phyloP scores from a whole-genome alignment of 2,888 invertebrate genomes.

The Hipparchia semele region DNA sequence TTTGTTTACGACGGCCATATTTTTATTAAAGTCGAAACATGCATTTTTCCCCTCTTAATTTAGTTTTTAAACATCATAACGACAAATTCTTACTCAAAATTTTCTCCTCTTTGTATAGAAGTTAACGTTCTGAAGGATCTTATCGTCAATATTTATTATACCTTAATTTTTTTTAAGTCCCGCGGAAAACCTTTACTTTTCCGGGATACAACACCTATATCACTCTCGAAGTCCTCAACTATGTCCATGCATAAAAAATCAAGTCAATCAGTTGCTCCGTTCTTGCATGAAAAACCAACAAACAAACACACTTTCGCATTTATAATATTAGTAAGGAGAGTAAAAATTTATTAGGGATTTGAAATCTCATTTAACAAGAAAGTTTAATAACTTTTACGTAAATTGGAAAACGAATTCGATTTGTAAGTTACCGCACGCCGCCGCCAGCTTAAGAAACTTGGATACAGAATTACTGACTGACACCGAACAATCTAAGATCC shows the following conservation, averaged over 20 bases:
- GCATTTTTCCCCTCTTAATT: background rate
- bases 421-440: slow-evolving; percentile 33
- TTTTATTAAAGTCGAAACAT: slow-evolving; percentile 1
- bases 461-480: slow-evolving; percentile 7
- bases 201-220: no score
- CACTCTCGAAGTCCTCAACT: no score
- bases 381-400: slow-evolving; percentile 24
- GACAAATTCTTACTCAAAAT: background rate
- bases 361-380: background rate
- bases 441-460: slow-evolving; percentile 25
- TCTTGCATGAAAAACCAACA: no score
- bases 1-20: slow-evolving; percentile 15
- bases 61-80: background rate
- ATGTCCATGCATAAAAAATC: no score
- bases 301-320: no score
- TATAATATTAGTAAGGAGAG: no score
- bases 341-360: no score
- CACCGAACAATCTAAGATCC: slow-evolving; percentile 29
- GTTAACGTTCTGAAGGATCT: background rate
- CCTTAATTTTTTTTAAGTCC: no score
- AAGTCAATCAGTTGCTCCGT: no score
- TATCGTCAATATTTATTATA: no score
- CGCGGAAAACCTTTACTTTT: no score
- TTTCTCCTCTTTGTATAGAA: background rate
- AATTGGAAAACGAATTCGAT: slow-evolving; percentile 27